Evolutionary conservation across 2,888 invertebrate genomes (phyloP), one percentile per base, ranked within the genome.

Genomic region (Drosophila siamana): DNA sequence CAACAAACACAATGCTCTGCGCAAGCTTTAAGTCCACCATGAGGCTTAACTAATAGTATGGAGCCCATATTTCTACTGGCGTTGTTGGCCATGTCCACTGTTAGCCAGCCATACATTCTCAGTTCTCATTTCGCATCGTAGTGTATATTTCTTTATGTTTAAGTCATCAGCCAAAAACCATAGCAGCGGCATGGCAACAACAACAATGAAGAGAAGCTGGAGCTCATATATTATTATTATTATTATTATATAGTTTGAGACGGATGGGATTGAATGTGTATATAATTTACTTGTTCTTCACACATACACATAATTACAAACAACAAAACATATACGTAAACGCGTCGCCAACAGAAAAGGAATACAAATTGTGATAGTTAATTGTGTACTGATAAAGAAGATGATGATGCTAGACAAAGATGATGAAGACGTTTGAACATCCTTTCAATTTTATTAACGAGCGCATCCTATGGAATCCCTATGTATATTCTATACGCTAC

Each of bases 321-420:
- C 15, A 62, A n/a, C 44, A 36, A 71, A 13, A 55, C 13, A 60
- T n/a, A 54, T 30, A 63, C 47, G 50, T 38, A 54, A 47, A 44
- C 60, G 71, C 65, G 66, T 44, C 61, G 81, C 80, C 78, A 81
- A 81, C 82, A 72, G 63, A 74, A 48, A 80, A 63, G 83, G 69
- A 84, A 84, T 81, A 78, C 50, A 68, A 81, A 67, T 83, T 83
- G 83, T 83, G 83, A 83, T 82, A 80, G 77, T 72, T 70, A 71
- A 75, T 61, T 74, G 65, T 78, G 70, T 70, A 70, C 59, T 64
- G 60, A 52, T 19, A 44, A 69, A 41, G 41, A 63, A 24, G 24
- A 61, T 44, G 44, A 44, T 38, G 33, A 55, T 48, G 54, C 50
- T 56, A 16, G 28, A 50, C 44, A 13, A 13, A 4, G 15, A 47